Conservation (phyloP, 1,140 invertebrate genomes). For the Amphibalanus amphitrite region DNA sequence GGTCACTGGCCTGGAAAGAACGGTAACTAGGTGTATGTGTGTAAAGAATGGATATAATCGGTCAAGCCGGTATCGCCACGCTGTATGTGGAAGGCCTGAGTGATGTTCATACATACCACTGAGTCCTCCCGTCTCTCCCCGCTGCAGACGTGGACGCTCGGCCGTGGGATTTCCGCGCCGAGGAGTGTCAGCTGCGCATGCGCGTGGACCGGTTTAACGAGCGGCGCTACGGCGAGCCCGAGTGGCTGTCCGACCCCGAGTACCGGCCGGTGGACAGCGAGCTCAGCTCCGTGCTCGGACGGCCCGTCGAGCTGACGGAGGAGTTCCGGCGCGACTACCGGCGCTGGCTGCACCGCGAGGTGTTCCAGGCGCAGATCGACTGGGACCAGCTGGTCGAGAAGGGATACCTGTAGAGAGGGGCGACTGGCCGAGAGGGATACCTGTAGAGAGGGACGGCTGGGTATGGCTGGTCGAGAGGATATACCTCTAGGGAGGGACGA, state of each 20-base stretch:
- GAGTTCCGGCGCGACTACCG: slow-evolving; percentile 96
- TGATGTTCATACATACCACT: too few species aligned
- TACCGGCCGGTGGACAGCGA: slow-evolving; percentile 71
- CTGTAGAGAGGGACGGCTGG: neutral
- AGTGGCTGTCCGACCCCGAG: slow-evolving; percentile 34
- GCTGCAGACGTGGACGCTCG: slow-evolving; percentile 75
- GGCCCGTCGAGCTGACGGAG: slow-evolving; percentile 60
- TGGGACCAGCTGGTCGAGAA: slow-evolving; percentile 37
- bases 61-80: too few species aligned
- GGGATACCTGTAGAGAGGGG: neutral
- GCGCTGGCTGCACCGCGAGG: slow-evolving; percentile 89
- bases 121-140: neutral
- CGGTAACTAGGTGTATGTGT: too few species aligned
- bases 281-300: slow-evolving; percentile 61
- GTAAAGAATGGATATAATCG: too few species aligned
- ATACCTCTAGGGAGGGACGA: neutral
- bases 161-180: slow-evolving; percentile 97
- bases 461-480: neutral
- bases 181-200: slow-evolving; percentile 83
- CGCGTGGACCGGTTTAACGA: slow-evolving; percentile 65
- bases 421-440: neutral
- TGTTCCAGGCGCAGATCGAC: slow-evolving; percentile 58
- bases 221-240: slow-evolving; percentile 50
- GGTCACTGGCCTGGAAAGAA: too few species aligned
- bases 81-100: too few species aligned